phyloP scores from a whole-genome alignment of 1,140 invertebrate species.

The Nymphalis io region DNA sequence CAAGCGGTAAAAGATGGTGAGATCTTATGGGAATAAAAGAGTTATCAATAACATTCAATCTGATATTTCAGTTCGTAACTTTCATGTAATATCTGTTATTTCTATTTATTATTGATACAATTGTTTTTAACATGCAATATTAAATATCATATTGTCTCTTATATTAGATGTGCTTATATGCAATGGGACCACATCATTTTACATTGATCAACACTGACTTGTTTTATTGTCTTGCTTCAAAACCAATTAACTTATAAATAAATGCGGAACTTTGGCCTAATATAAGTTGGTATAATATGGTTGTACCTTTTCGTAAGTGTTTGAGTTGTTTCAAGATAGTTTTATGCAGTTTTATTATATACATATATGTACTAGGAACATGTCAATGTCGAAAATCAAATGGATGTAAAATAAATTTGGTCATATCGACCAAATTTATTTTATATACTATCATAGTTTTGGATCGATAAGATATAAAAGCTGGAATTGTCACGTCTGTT shows the following conservation, averaged over 20 bases:
- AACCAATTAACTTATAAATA: no score
- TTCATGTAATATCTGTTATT: slow-evolving; percentile 28
- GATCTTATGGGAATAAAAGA: slow-evolving; percentile 65
- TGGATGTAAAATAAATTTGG: no score
- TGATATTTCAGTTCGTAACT: slow-evolving; percentile 32
- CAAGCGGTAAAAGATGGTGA: slow-evolving; percentile 67
- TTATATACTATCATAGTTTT: slow-evolving; percentile 43
- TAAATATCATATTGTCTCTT: background rate
- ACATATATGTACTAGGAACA: no score
- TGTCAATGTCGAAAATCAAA: background rate
- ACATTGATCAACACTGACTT: no score
- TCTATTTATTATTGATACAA: slow-evolving; percentile 2
- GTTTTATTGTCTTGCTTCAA: no score
- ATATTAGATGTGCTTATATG: background rate
- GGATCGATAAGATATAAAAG: slow-evolving; percentile 58
- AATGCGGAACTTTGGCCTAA: no score
- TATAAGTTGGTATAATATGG: no score
- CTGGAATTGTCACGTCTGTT: slow-evolving; percentile 61
- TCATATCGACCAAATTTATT: slow-evolving; percentile 44
- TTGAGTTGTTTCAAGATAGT: no score
- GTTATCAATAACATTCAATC: slow-evolving; percentile 72
- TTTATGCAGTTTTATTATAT: no score
- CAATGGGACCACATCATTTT: no score
- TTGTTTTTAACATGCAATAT: background rate
- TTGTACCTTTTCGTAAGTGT: no score